phyloP scores from a whole-genome alignment of 2,888 invertebrate genomes.

The Cetonia aurata region DNA sequence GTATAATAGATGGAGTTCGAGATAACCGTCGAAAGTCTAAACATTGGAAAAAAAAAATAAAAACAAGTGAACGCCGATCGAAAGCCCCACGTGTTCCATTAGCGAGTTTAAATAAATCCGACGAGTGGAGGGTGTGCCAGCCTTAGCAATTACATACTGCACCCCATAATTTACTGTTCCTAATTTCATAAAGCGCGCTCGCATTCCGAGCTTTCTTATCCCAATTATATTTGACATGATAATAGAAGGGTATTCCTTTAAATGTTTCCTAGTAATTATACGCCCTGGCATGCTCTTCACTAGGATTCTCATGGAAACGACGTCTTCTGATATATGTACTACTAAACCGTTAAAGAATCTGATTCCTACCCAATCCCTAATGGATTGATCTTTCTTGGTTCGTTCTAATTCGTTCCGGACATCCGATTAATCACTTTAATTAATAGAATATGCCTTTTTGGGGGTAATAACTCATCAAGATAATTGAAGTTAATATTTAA shows the following conservation, averaged over 20 bases:
- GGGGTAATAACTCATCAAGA: constrained; percentile 20
- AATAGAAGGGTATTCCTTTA: constrained; percentile 43
- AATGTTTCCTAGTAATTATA: constrained; percentile 42
- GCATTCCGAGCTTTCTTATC: constrained; percentile 49
- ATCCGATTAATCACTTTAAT: constrained; percentile 35
- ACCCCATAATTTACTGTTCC: constrained; percentile 51
- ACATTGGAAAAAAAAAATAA: too few relatives aligned
- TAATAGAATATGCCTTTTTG: constrained; percentile 17
- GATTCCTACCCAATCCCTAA: constrained; percentile 5
- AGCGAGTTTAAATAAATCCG: constrained; percentile 49
- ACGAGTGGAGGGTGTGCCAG: constrained; percentile 41
- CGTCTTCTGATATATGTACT: too few relatives aligned
- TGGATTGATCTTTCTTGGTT: constrained; percentile 20
- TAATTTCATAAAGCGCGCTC: constrained; percentile 51
- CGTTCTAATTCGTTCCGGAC: constrained; percentile 20
- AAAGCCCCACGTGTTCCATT: constrained; percentile 49
- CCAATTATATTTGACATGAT: constrained; percentile 48
- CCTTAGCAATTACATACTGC: constrained; percentile 44
- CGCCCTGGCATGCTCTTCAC: constrained; percentile 6
- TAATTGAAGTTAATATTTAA: constrained; percentile 31
- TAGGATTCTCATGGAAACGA: constrained; percentile 3
- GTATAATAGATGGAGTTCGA: too few relatives aligned
- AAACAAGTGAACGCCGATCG: neutral
- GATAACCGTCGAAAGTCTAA: too few relatives aligned
- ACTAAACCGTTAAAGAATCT: neutral